Conservation (phyloP, 2,113 vertebrate species). For the Nematolebias whitei region DNA sequence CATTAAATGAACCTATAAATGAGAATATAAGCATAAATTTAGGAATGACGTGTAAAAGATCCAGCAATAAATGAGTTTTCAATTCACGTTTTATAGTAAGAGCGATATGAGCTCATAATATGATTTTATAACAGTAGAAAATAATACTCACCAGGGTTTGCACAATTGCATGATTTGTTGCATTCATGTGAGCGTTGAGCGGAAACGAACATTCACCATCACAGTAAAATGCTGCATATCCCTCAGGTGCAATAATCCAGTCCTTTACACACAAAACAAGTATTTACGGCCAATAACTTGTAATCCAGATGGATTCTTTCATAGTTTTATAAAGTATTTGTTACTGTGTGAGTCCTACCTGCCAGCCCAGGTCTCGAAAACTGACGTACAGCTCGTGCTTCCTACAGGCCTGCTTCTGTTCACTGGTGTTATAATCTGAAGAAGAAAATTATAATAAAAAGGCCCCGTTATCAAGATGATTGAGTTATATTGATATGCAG, state of each 20-base stretch:
- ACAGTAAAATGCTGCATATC: constrained; percentile 97
- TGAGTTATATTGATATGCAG: neutral
- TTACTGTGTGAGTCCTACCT: constrained; percentile 79
- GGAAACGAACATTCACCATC: constrained; percentile 98
- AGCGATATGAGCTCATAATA: constrained; percentile 18
- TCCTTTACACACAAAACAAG: constrained; percentile 79
- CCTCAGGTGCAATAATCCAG: constrained; percentile 98
- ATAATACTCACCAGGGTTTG: constrained; percentile 90
- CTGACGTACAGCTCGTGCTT: constrained; percentile 99
- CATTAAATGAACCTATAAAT: constrained; percentile 95
- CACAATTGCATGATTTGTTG: constrained; percentile 98
- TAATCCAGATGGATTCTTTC: neutral
- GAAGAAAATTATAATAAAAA: constrained; percentile 22
- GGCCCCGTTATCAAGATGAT: too few relatives aligned
- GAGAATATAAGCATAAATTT: constrained; percentile 26
- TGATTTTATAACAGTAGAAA: neutral
- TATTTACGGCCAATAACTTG: constrained; percentile 10
- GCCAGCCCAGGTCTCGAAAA: constrained; percentile 97
- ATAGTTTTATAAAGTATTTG: neutral
- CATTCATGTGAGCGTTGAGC: constrained; percentile 99
- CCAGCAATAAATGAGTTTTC: neutral
- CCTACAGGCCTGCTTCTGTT: constrained; percentile 98
- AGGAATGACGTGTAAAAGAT: neutral
- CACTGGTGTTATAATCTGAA: constrained; percentile 93
- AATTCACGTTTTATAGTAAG: neutral